phyloP scores from a whole-genome alignment of 1,140 invertebrate genomes.

The Atta cephalotes region DNA sequence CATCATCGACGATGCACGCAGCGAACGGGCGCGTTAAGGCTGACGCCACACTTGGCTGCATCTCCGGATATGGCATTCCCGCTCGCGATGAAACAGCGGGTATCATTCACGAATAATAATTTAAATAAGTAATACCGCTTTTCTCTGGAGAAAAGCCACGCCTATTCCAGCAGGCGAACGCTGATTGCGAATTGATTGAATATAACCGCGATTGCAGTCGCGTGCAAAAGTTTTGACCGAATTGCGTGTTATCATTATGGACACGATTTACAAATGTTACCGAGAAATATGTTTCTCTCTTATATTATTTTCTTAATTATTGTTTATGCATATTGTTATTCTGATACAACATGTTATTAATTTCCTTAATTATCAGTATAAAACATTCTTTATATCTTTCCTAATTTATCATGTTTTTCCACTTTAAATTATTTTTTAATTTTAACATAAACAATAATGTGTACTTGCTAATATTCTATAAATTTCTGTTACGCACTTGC shows the following conservation, averaged over 20 bases:
- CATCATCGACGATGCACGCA: constrained; percentile 38
- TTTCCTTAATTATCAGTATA: neutral
- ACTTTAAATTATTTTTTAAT: neutral
- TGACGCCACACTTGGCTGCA: constrained; percentile 51
- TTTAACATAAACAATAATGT: neutral
- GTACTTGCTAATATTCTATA: neutral
- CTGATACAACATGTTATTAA: neutral
- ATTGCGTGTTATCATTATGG: neutral
- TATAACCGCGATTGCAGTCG: constrained; percentile 29
- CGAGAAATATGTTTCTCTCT: neutral
- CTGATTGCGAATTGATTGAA: constrained; percentile 31
- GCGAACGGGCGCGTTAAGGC: constrained; percentile 39
- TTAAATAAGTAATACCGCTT: constrained; percentile 64
- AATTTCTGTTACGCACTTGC: neutral
- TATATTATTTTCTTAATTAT: constrained; percentile 2
- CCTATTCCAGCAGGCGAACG: constrained; percentile 35
- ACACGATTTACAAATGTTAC: too few relatives aligned
- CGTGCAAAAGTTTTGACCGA: constrained; percentile 12
- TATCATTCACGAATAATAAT: constrained; percentile 64
- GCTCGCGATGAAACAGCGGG: constrained; percentile 7
- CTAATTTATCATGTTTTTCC: neutral
- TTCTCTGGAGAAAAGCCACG: constrained; percentile 50
- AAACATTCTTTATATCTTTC: neutral
- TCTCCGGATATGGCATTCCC: constrained; percentile 24
- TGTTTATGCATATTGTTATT: neutral